Base-by-base conservation (phyloP, 2,888 invertebrate species). In the Eristalinus sepulchralis region DNA sequence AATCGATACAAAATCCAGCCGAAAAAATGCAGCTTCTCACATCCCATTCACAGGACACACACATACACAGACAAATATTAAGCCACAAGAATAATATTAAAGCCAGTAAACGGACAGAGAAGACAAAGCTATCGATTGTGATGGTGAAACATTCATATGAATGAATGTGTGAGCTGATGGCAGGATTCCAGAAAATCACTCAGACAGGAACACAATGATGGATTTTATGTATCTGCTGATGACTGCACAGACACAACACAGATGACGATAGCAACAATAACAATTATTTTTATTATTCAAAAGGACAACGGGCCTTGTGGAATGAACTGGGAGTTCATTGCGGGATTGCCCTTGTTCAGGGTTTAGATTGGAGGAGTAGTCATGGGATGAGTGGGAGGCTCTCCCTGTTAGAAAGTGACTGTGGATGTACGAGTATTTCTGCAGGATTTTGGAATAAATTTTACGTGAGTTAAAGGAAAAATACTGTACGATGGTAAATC, bases 121-220 rank as follows among this genome's bases (percentile, higher is more conserved):
- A 62, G 33, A 27, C n/a, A 62, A 20, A 33, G 47, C 47, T 33
- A 62, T 62, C 62, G 33, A 47, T 72, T 17, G 22, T 13, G 27
- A 59, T 60, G 39, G 47, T 33, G 62, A 31, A 71, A n/a, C 31
- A 55, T 17, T 20, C 55, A 31, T 20, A 20, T 17, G 33, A 22
- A 22, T 10, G 31, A 47, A 17, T 62, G 62, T 34, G 60, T 33
- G 20, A 4, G 62, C 10, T 39, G 31, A 73, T 77, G 77, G 77
- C 77, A 62, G 60, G 62, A 68, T 77, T 60, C 77, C 62, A 77
- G 24, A 31, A 62, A 77, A 77, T 77, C 77, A 77, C 68, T 77
- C 77, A 62, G 55, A n/a, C 77, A 62, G 62, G 24, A 59, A 64
- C 20, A 73, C 53, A 67, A 68, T 76, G 60, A 68, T 68, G 33